Evolutionary conservation across 2,888 invertebrate species (phyloP).

Genomic region (Rhorus exstirpatorius): DNA sequence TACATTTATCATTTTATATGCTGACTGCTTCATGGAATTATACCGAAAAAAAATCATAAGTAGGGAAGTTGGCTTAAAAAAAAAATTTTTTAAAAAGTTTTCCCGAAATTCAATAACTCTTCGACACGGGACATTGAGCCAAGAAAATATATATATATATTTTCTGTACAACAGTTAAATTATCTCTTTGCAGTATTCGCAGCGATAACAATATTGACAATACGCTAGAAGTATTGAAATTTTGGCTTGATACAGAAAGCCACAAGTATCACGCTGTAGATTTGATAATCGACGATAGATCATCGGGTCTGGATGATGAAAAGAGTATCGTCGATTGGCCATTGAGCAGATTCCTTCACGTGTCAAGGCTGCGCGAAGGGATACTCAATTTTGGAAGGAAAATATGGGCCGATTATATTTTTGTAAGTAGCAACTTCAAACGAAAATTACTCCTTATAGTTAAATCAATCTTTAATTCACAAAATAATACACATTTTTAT

Average conservation of each 20-base stretch:
- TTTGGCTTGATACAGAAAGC: constrained; percentile 90
- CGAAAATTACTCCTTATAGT: no score
- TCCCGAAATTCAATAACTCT: no score
- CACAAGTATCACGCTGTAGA: constrained; percentile 91
- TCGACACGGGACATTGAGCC: no score
- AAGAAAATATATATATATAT: neutral
- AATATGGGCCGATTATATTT: constrained; percentile 95
- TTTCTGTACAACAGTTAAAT: no score
- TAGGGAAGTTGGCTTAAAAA: no score
- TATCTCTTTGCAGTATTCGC: constrained; percentile 89
- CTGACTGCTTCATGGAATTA: no score
- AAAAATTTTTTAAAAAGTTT: no score
- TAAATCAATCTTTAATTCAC: no score
- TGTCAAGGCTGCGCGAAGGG: constrained; percentile 93
- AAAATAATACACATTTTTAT: neutral
- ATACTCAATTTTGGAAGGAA: constrained; percentile 91
- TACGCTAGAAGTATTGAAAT: constrained; percentile 90
- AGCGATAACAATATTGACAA: constrained; percentile 95
- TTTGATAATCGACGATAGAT: constrained; percentile 87
- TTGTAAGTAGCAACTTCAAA: constrained; percentile 90
- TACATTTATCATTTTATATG: no score
- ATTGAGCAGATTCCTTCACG: constrained; percentile 90
- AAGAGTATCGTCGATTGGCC: constrained; percentile 92
- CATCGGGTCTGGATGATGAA: constrained; percentile 88
- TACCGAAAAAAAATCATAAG: no score